Evolutionary conservation across 2,888 invertebrate species (phyloP), one percentile per base, ranked within the genome.

Genomic region (Lasioglossum zephyrum): DNA sequence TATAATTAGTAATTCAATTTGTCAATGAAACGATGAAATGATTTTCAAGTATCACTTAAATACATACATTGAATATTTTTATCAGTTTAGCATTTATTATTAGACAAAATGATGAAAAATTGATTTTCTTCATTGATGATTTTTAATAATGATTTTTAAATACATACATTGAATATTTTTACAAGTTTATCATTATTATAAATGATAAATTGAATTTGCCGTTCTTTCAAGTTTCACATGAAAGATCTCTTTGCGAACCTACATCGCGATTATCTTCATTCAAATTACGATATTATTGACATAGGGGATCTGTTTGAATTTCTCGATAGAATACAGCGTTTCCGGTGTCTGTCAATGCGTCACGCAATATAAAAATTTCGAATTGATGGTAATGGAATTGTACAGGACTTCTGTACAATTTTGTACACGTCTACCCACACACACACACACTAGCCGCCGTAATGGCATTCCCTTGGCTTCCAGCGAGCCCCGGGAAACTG

Each of bases 401-500:
- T 31, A 11, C 70, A 31, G 22, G 36, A 70, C n/a, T 75, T 80
- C 69, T 26, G n/a, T 53, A 36, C 41, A n/a, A 22, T 60, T 57
- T 16, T 31, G 60, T 49, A 16, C 26, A 26, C 22, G 16, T 69
- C 44, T 60, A n/a, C 47, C 57, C 69, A n/a, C 6, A 26, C 22
- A 13, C 31, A 41, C 41, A 53, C 44, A 18, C 13, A n/a, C 16
- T 8, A 49, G 47, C 70, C 26, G 18, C 53, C 49, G 69, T 53
- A 70, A 75, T n/a, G 36, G 26, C 49, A 60, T 80, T 66, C 75
- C 73, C 72, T 73, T 47, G 80, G 73, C 63, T 70, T 60, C 60
- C 69, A 47, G 57, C 77, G 44, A 74, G 73, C 74, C 6, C 9
- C 53, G 57, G n/a, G 85, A 47, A 79, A 82, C 66, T 78, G 77